phyloP scores from a whole-genome alignment of 2,113 vertebrate species.

The Eptatretus burgeri region DNA sequence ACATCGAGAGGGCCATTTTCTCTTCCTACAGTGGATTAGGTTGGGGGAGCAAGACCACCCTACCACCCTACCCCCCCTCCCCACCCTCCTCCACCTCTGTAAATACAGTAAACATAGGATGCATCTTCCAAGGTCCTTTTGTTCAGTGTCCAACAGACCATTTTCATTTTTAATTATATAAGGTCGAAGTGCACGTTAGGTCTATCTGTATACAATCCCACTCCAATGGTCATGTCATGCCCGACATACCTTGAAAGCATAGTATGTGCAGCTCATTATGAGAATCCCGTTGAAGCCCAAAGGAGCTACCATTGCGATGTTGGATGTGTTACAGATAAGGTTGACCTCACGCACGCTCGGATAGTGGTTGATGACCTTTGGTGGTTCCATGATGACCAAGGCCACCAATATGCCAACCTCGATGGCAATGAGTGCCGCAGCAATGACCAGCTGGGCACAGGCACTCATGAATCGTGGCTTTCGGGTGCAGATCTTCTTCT shows the following conservation, averaged over 20 bases:
- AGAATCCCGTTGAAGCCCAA: constrained; percentile 81
- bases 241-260: constrained; percentile 43
- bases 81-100: too few species aligned
- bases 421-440: constrained; percentile 60
- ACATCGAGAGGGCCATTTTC: too few species aligned
- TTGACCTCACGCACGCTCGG: constrained; percentile 86
- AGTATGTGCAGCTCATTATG: constrained; percentile 93
- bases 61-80: too few species aligned
- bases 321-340: constrained; percentile 81
- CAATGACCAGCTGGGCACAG: constrained; percentile 81
- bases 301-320: constrained; percentile 68
- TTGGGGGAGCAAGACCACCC: too few species aligned
- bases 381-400: constrained; percentile 72
- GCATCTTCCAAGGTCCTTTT: too few species aligned
- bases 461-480: constrained; percentile 95
- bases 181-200: too few species aligned
- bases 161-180: too few species aligned
- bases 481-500: constrained; percentile 96
- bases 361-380: constrained; percentile 68
- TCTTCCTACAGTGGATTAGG: too few species aligned
- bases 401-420: constrained; percentile 65
- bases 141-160: too few species aligned
- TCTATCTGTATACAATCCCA: too few species aligned
- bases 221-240: too few species aligned
- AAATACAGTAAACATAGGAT: too few species aligned